Percentiles rank a stretch among this genome's conserved stretches.
Conservation (phyloP, 2,113 vertebrate genomes). For the Falco punctatus region DNA sequence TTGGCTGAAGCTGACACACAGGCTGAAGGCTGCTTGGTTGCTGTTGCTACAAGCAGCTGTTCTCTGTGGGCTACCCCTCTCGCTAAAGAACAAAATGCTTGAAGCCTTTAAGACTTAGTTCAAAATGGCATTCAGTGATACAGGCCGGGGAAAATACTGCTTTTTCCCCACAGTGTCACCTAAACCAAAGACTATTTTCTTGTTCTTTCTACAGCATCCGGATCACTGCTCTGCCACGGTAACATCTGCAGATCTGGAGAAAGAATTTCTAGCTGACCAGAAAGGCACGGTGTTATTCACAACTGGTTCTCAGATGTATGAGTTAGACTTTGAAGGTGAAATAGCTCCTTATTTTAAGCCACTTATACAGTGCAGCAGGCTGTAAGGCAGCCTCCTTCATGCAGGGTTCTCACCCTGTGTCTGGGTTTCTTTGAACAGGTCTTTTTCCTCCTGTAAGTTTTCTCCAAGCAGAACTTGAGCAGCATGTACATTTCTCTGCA, state of each 20-base stretch:
- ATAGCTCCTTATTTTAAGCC: neutral
- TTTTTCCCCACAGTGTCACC: neutral
- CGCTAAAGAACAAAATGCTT: neutral
- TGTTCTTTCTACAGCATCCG: constrained; percentile 67
- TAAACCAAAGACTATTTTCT: neutral
- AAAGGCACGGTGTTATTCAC: constrained; percentile 57
- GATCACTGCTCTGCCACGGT: constrained; percentile 62
- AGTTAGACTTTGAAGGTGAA: constrained; percentile 79
- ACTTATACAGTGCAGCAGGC: neutral
- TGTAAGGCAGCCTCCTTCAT: neutral
- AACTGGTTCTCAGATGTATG: constrained; percentile 78
- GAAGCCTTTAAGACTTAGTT: neutral
- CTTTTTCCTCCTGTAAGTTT: neutral
- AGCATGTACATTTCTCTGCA: neutral
- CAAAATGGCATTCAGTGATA: rapidly evolving
- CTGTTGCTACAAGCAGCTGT: neutral
- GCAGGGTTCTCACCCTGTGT: neutral
- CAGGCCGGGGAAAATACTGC: neutral
- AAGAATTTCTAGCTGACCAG: constrained; percentile 54
- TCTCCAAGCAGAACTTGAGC: neutral
- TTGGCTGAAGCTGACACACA: neutral
- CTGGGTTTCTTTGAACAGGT: neutral
- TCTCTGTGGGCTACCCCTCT: neutral
- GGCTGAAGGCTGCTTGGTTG: neutral
- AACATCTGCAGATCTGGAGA: constrained; percentile 78